phyloP scores from a whole-genome alignment of 2,113 vertebrate species.

The Gopherus evgoodei region DNA sequence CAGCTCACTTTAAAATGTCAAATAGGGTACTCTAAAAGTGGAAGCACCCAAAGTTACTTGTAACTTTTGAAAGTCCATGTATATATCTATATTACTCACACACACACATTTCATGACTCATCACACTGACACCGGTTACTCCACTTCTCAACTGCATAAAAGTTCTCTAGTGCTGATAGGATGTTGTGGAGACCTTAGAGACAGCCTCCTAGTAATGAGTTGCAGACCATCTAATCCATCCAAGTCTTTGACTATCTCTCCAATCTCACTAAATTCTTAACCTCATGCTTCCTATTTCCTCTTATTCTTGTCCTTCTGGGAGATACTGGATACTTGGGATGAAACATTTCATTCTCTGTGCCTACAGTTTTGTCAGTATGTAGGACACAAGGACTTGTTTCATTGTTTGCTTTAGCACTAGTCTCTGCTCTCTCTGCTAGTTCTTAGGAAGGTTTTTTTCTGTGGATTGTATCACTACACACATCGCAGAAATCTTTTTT shows the following conservation, averaged over 20 bases:
- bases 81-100: background rate
- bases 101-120: constrained; percentile 11
- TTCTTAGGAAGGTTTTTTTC: constrained; percentile 74
- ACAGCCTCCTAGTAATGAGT: constrained; percentile 77
- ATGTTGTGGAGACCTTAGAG: constrained; percentile 72
- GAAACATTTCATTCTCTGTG: constrained; percentile 73
- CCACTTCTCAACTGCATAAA: constrained; percentile 56
- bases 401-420: constrained; percentile 73
- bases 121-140: constrained; percentile 40
- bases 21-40: background rate
- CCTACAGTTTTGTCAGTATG: constrained; percentile 67
- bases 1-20: background rate
- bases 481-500: constrained; percentile 16
- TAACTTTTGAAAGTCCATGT: background rate
- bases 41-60: constrained; percentile 11
- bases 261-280: constrained; percentile 82
- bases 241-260: constrained; percentile 75
- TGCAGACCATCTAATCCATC: constrained; percentile 74
- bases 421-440: constrained; percentile 72
- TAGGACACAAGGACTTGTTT: constrained; percentile 58
- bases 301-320: constrained; percentile 79
- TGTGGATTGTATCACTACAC: background rate
- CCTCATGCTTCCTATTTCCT: constrained; percentile 80
- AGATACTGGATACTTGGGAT: constrained; percentile 79
- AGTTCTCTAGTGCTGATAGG: constrained; percentile 59